Evolutionary conservation across 2,888 invertebrate species (phyloP).

Genomic region (Prosopocoilus inquinatus): DNA sequence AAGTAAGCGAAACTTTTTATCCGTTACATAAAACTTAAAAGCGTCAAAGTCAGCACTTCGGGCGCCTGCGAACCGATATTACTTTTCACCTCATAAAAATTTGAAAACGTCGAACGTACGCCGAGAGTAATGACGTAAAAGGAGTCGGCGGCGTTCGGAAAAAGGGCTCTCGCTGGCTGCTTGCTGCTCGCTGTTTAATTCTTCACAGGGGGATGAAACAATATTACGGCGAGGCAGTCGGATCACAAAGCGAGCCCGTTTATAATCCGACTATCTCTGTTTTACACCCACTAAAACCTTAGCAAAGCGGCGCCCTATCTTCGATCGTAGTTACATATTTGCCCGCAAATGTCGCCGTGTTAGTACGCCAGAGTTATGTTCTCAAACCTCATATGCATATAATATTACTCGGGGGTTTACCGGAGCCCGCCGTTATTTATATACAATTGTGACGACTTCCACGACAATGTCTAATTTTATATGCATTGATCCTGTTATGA

Average conservation of each 20-base stretch:
- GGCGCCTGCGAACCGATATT: not conserved
- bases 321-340: conserved; percentile 28
- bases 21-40: not conserved
- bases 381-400: conserved; percentile 24
- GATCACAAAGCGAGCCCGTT: conserved; percentile 25
- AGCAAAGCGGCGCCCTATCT: conserved; percentile 17
- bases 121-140: conserved; percentile 9
- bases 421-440: conserved; percentile 21
- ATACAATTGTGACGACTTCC: conserved; percentile 16
- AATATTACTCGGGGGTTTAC: conserved; percentile 18
- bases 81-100: not conserved
- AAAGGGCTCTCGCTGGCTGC: conserved; percentile 15
- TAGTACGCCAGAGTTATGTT: conserved; percentile 21
- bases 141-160: conserved; percentile 12
- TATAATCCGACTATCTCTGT: conserved; percentile 27
- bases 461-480: conserved; percentile 15
- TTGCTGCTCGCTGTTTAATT: conserved; percentile 22
- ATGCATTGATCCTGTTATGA: conserved; percentile 16
- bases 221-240: conserved; percentile 20
- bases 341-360: conserved; percentile 22
- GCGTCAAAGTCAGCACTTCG: not conserved
- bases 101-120: not conserved
- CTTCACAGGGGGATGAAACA: conserved; percentile 22
- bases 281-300: conserved; percentile 25
- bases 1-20: conserved; percentile 18